Percentiles rank a stretch among this genome's conserved stretches.
Conservation (phyloP, 2,888 invertebrate species). For the Parnassius mnemosyne region DNA sequence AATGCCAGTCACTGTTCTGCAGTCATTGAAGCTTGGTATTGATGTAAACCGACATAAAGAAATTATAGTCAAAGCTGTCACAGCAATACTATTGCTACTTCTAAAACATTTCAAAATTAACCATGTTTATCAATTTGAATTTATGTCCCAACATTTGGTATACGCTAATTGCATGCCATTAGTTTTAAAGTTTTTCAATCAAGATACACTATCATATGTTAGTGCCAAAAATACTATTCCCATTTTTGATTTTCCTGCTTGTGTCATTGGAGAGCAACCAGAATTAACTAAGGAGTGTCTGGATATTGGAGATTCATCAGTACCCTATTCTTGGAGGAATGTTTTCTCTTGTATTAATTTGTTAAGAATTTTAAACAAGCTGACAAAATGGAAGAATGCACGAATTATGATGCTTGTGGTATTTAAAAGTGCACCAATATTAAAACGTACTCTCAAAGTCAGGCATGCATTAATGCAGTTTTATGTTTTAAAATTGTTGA, state of each 20-base stretch:
- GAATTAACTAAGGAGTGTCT: constrained; percentile 95
- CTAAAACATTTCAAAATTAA: constrained; percentile 98
- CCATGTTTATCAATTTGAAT: constrained; percentile 99
- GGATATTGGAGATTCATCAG: constrained; percentile 89
- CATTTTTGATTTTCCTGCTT: constrained; percentile 96
- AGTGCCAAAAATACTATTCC: constrained; percentile 96
- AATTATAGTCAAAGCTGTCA: constrained; percentile 97
- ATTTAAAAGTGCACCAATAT: constrained; percentile 99
- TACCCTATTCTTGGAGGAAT: constrained; percentile 97
- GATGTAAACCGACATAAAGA: constrained; percentile 99
- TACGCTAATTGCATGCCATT: constrained; percentile 99
- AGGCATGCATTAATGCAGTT: constrained; percentile 98
- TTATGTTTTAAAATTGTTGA: constrained; percentile 97
- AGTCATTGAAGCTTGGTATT: constrained; percentile 96
- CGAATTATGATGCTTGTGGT: constrained; percentile 99
- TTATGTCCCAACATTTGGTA: constrained; percentile 98
- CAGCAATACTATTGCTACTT: constrained; percentile 92
- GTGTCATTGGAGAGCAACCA: constrained; percentile 96
- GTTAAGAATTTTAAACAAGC: constrained; percentile 96
- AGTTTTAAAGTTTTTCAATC: constrained; percentile 99
- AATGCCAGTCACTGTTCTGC: constrained; percentile 97
- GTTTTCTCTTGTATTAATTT: constrained; percentile 99
- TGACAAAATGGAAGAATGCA: constrained; percentile 99
- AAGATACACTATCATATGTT: constrained; percentile 96
- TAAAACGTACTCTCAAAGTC: constrained; percentile 97